Conservation (phyloP, 2,797 vertebrate genomes). For the Sebastes hubbsi region DNA sequence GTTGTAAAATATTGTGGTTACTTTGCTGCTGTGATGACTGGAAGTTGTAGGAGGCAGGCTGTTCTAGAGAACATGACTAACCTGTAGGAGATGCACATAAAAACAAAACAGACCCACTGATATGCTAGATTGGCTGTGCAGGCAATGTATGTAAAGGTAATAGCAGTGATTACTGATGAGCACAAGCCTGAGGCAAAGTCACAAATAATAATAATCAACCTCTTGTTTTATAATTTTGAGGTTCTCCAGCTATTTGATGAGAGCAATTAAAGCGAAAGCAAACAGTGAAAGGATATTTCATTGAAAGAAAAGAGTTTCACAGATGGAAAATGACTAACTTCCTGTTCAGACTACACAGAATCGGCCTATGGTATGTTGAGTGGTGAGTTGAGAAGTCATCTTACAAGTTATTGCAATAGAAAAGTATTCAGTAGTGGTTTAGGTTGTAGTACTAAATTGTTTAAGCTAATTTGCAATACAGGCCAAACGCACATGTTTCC, state of each 20-base stretch:
- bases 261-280: not conserved
- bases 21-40: not conserved
- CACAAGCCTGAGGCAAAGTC: not conserved
- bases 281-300: not conserved
- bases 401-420: not conserved
- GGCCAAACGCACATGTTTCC: not conserved
- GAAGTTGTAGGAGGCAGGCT: not conserved
- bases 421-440: too few relatives aligned
- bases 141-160: not conserved
- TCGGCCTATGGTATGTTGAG: conserved; percentile 1
- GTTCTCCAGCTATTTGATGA: not conserved
- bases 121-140: not conserved
- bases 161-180: not conserved
- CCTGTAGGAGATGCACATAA: not conserved
- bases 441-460: not conserved
- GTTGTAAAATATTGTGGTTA: conserved; percentile 3
- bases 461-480: not conserved
- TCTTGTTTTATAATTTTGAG: not conserved
- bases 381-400: not conserved
- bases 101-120: not conserved
- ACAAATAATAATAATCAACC: not conserved
- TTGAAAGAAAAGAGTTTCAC: not conserved
- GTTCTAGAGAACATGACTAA: conserved; percentile 4
- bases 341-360: conserved; percentile 29
- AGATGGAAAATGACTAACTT: conserved; percentile 32